phyloP scores from a whole-genome alignment of 2,888 invertebrate species.

The Fissipunctia ypsillon region DNA sequence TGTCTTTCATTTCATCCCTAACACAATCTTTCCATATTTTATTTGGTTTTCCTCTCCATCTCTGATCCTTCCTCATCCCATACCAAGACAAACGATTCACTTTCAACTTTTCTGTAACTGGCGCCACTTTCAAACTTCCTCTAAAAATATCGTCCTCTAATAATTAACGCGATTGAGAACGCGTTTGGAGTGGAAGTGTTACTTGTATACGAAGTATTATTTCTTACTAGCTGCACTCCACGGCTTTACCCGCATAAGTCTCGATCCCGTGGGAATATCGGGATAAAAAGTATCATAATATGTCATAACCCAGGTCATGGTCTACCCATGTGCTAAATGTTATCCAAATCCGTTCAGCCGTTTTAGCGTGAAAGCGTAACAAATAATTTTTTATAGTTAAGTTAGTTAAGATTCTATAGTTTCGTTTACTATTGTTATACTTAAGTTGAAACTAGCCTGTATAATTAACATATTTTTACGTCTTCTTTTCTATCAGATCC shows the following conservation, averaged over 20 bases:
- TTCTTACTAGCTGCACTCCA: no score
- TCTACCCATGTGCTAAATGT: no score
- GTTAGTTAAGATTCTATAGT: no score
- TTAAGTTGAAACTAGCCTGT: background rate
- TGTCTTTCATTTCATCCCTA: background rate
- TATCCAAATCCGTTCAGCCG: no score
- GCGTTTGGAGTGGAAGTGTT: background rate
- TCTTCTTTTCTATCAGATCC: slow-evolving; percentile 82
- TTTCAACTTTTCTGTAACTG: background rate
- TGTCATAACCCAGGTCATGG: no score
- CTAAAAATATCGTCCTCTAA: no score
- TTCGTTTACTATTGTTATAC: background rate
- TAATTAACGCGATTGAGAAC: background rate
- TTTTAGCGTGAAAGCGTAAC: no score
- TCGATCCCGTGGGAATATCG: no score
- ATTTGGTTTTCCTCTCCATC: background rate
- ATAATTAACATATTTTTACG: background rate
- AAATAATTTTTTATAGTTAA: no score
- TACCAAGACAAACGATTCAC: background rate
- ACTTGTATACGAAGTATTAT: background rate
- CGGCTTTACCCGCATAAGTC: no score
- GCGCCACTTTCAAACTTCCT: background rate
- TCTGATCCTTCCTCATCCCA: background rate
- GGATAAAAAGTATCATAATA: no score
- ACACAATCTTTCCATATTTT: background rate